Conservation (phyloP, 1,140 invertebrate genomes). For the Drosophila orosa region DNA sequence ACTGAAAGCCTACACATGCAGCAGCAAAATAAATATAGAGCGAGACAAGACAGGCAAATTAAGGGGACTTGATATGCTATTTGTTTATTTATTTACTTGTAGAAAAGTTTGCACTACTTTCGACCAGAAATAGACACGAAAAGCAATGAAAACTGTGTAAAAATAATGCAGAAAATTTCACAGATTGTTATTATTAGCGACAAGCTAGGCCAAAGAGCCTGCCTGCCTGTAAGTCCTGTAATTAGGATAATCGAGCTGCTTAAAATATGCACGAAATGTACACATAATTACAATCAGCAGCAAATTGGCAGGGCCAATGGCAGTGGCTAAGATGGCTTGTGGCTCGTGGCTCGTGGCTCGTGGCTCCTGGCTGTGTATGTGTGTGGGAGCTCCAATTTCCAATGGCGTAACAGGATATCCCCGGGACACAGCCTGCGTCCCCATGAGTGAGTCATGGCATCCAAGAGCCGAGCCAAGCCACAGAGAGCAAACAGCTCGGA, state of each 20-base stretch:
- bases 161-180: not conserved
- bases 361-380: not conserved
- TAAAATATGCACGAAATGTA: conserved; percentile 66
- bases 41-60: conserved; percentile 21
- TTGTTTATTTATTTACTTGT: conserved; percentile 44
- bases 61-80: conserved; percentile 20
- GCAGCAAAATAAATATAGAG: conserved; percentile 9
- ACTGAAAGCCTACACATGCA: conserved; percentile 30
- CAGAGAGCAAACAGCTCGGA: conserved; percentile 30
- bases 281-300: conserved; percentile 54
- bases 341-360: not conserved
- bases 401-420: conserved; percentile 54
- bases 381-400: conserved; percentile 33
- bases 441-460: conserved; percentile 26
- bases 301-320: conserved; percentile 65
- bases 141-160: not conserved
- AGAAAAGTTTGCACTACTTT: conserved; percentile 6
- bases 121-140: conserved; percentile 35
- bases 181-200: not conserved
- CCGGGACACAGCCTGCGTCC: conserved; percentile 8
- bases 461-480: conserved; percentile 4
- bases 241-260: conserved; percentile 62
- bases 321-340: conserved; percentile 1
- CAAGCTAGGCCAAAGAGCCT: conserved; percentile 4
- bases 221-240: conserved; percentile 41